Evolutionary conservation across 2,888 invertebrate genomes (phyloP).

Genomic region (Eurytoma californica): DNA sequence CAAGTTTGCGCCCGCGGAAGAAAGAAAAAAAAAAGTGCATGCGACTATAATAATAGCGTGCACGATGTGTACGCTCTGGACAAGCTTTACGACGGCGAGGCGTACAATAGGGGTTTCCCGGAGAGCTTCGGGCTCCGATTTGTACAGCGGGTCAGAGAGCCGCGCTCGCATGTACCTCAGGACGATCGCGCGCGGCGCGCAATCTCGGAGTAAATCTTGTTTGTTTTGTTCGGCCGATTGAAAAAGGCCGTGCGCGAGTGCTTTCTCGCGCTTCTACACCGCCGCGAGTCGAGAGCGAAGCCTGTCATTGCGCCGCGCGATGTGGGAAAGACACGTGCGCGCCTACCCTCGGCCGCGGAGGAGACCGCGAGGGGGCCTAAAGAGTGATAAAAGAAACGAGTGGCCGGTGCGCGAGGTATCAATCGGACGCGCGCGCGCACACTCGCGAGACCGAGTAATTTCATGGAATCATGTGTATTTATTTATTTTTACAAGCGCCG

Average conservation of each 20-base stretch:
- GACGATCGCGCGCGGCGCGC: constrained; percentile 45
- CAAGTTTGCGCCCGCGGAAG: background rate
- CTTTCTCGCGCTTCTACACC: constrained; percentile 44
- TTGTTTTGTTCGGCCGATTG: constrained; percentile 62
- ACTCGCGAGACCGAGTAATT: constrained; percentile 37
- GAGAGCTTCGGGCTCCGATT: no score
- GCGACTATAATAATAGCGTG: background rate
- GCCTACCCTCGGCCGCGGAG: background rate
- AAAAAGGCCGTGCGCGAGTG: constrained; percentile 43
- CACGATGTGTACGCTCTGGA: background rate
- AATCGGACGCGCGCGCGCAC: constrained; percentile 38
- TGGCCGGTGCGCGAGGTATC: constrained; percentile 46
- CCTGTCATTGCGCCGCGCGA: constrained; percentile 52
- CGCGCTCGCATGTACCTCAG: constrained; percentile 8
- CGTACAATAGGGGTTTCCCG: no score
- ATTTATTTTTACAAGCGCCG: constrained; percentile 47
- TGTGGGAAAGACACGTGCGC: constrained; percentile 50
- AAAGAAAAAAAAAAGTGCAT: background rate
- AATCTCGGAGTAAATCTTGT: constrained; percentile 62
- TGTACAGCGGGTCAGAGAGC: no score
- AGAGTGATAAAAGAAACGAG: constrained; percentile 51
- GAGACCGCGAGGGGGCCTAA: constrained; percentile 15
- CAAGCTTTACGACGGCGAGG: background rate
- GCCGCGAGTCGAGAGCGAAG: constrained; percentile 11
- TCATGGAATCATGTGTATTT: constrained; percentile 53